Evolutionary conservation across 2,113 vertebrate genomes (phyloP).

Genomic region (Grantiella picta): DNA sequence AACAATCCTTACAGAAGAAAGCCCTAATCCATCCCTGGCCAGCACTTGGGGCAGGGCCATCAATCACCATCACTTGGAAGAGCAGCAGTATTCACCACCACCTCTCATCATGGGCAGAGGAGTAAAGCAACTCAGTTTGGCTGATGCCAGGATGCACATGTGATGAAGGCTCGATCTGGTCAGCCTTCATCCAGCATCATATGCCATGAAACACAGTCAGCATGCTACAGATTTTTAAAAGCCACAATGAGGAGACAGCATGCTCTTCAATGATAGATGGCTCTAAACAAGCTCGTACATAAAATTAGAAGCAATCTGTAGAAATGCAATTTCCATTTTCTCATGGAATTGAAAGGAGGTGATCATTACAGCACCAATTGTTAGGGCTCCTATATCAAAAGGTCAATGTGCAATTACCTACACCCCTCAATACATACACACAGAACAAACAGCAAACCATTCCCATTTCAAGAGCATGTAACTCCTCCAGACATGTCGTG

Average conservation of each 20-base stretch:
- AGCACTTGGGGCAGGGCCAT: background rate
- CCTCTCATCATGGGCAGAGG: background rate
- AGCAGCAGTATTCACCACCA: background rate
- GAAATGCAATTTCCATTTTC: constrained; percentile 6
- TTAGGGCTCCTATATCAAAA: constrained; percentile 18
- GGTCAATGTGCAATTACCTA: constrained; percentile 13
- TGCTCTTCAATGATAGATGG: background rate
- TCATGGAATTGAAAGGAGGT: background rate
- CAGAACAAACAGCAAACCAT: constrained; percentile 12
- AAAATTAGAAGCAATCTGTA: constrained; percentile 27
- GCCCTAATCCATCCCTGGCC: background rate
- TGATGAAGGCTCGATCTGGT: background rate
- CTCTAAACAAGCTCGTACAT: constrained; percentile 12
- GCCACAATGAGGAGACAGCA: background rate
- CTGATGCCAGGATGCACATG: background rate
- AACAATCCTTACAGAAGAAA: background rate
- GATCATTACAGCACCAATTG: constrained; percentile 24
- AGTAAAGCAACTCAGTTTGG: background rate
- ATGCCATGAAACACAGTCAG: background rate
- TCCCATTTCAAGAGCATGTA: constrained; percentile 32
- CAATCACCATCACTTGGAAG: background rate
- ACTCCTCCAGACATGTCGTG: background rate
- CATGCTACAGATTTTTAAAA: background rate
- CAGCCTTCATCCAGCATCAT: background rate
- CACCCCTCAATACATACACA: background rate